Conservation (phyloP, 1,140 invertebrate species). For the Pseudachorutes palmiensis region DNA sequence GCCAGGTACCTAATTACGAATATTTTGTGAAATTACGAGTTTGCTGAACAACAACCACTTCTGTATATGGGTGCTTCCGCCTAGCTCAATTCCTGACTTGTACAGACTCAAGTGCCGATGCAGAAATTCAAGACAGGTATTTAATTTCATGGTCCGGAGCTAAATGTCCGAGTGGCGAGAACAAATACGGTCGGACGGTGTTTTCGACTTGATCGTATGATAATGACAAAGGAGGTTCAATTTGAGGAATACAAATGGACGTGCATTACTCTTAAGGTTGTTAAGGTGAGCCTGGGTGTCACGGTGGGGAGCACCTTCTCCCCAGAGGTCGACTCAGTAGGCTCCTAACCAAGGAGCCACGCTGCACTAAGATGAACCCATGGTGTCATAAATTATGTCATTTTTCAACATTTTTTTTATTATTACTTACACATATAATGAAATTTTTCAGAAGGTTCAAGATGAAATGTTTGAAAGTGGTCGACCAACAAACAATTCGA, state of each 20-base stretch:
- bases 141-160: background rate
- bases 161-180: background rate
- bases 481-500: background rate
- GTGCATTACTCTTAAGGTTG: slow-evolving; percentile 9
- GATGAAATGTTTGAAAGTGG: background rate
- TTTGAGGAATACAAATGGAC: background rate
- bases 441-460: background rate
- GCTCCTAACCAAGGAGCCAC: background rate
- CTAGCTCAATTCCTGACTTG: no score
- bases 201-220: background rate
- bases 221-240: slow-evolving; percentile 7
- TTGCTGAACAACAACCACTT: no score
- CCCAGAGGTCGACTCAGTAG: background rate
- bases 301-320: background rate
- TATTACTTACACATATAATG: background rate
- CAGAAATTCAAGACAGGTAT: background rate
- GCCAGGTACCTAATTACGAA: background rate
- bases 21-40: background rate
- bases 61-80: no score
- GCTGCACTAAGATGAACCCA: background rate
- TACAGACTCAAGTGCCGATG: no score
- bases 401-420: background rate
- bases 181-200: background rate
- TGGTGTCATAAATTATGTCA: background rate
- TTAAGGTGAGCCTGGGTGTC: slow-evolving; percentile 5